Evolutionary conservation across 2,888 invertebrate genomes (phyloP).

Genomic region (Terebella lapidaria): DNA sequence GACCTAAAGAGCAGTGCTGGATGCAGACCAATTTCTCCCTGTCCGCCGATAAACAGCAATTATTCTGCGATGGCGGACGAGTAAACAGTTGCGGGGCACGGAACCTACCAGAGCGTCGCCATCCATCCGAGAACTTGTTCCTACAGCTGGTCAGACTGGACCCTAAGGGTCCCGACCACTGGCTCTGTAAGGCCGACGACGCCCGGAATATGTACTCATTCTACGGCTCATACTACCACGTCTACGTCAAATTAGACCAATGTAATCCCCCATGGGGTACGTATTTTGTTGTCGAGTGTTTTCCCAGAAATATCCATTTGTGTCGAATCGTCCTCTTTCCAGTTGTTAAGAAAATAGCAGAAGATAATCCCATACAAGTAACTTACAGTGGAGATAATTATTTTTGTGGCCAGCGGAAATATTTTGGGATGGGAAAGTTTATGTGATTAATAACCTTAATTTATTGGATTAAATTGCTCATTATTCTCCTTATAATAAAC

Average conservation of each 20-base stretch:
- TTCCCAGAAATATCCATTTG: no score
- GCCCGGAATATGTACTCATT: constrained; percentile 14
- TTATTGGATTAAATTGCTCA: no score
- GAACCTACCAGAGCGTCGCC: constrained; percentile 19
- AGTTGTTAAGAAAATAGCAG: no score
- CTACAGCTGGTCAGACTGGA: constrained; percentile 20
- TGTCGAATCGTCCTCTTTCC: no score
- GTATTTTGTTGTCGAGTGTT: no score
- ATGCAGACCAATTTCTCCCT: constrained; percentile 19
- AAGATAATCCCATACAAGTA: no score
- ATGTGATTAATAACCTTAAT: no score
- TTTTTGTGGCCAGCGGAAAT: no score
- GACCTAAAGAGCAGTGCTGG: constrained; percentile 17
- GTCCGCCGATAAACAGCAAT: constrained; percentile 20
- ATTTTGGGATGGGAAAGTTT: no score
- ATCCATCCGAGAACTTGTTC: constrained; percentile 16
- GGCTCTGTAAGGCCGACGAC: constrained; percentile 10
- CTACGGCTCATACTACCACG: constrained; percentile 22
- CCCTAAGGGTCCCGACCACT: constrained; percentile 16
- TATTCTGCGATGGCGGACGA: constrained; percentile 22
- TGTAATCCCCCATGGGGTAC: constrained; percentile 16
- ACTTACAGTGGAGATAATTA: no score
- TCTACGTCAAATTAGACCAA: constrained; percentile 19
- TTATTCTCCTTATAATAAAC: no score
- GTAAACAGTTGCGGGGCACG: constrained; percentile 20